Conservation (phyloP, 1,140 invertebrate species). For the Drosophila leontia region DNA sequence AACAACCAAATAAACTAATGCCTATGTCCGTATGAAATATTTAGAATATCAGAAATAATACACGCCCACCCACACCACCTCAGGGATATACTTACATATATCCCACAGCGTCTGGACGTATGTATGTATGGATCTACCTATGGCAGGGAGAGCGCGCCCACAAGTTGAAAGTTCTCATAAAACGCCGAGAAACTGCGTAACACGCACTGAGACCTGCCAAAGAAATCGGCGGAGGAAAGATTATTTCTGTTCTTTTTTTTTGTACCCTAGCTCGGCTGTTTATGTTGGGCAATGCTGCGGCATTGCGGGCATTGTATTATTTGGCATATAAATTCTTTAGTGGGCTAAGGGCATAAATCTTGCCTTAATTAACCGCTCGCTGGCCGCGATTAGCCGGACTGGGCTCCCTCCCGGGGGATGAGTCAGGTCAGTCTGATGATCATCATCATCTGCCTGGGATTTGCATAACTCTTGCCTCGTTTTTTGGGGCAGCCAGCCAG, state of each 20-base stretch:
- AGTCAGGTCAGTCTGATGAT: conserved; percentile 45
- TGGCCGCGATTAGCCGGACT: conserved; percentile 57
- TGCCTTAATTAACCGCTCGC: conserved; percentile 71
- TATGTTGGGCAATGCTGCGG: conserved; percentile 74
- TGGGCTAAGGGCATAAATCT: conserved; percentile 72
- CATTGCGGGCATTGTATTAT: conserved; percentile 68
- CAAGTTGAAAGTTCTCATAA: conserved; percentile 83
- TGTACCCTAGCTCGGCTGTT: conserved; percentile 48
- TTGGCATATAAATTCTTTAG: conserved; percentile 77
- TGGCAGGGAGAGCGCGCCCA: conserved; percentile 47
- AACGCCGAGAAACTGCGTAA: conserved; percentile 48
- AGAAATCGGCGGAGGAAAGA: conserved; percentile 38
- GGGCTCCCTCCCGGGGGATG: conserved; percentile 36
- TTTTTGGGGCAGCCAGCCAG: conserved; percentile 22
- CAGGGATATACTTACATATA: not conserved
- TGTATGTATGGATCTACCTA: conserved; percentile 1
- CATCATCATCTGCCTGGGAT: conserved; percentile 27
- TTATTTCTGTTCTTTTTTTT: conserved; percentile 24
- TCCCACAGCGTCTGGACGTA: not conserved
- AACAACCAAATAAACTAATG: conserved; percentile 78
- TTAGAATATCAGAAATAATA: conserved; percentile 68
- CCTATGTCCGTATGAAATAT: conserved; percentile 59
- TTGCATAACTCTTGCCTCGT: conserved; percentile 57
- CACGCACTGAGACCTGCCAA: conserved; percentile 43
- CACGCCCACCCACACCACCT: conserved; percentile 2